phyloP scores from a whole-genome alignment of 2,797 vertebrate species.

The Buphagus erythrorhynchus region DNA sequence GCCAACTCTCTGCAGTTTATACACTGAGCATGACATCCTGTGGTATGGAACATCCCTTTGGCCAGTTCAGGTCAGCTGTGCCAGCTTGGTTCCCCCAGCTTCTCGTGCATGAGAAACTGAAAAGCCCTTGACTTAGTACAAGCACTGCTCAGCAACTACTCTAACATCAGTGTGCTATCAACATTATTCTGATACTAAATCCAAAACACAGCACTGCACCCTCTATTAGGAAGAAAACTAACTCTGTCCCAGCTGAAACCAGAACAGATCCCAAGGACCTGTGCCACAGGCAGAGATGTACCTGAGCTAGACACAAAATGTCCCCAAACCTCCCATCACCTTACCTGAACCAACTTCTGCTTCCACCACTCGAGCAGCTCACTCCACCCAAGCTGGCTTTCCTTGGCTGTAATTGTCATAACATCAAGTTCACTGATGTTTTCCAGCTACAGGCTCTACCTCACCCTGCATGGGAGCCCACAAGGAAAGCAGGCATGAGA shows the following conservation, averaged over 20 bases:
- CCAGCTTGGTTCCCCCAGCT: background rate
- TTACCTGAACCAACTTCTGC: background rate
- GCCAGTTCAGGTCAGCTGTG: background rate
- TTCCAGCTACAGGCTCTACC: background rate
- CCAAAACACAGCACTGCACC: background rate
- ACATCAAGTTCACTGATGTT: background rate
- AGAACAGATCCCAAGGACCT: background rate
- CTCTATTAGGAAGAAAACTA: background rate
- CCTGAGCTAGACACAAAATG: background rate
- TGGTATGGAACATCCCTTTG: background rate
- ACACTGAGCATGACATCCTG: background rate
- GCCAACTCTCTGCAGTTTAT: background rate
- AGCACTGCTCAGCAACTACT: background rate
- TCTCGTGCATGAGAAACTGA: background rate
- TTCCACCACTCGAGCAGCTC: rapidly evolving
- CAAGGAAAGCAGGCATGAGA: background rate
- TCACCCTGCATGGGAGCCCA: background rate
- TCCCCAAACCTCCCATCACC: background rate
- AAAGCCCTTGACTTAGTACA: background rate
- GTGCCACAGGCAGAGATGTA: background rate
- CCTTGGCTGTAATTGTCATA: background rate
- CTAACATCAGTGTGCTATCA: background rate
- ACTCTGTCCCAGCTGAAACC: background rate
- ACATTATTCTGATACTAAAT: background rate
- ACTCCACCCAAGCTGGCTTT: background rate